Evolutionary conservation across 1,140 invertebrate species (phyloP).

Genomic region (Zaprionus africanus): DNA sequence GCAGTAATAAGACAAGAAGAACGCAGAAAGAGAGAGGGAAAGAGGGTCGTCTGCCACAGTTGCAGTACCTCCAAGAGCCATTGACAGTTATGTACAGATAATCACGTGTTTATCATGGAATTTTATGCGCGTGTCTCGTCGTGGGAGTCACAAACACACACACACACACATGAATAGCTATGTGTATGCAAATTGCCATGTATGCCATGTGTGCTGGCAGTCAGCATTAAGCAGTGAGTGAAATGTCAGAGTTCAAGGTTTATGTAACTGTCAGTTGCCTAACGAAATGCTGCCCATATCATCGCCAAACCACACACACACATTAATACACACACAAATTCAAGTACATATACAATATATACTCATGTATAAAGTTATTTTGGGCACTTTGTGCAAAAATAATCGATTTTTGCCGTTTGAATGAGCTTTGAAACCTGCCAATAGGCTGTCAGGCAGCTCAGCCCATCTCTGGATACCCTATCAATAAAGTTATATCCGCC

Average conservation of each 20-base stretch:
- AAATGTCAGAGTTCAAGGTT: conserved; percentile 78
- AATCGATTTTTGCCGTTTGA: conserved; percentile 33
- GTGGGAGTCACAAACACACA: conserved; percentile 46
- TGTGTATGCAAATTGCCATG: conserved; percentile 27
- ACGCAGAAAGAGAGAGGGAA: background rate
- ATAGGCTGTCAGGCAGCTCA: background rate
- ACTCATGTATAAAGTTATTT: conserved; percentile 8
- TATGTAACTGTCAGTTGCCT: conserved; percentile 34
- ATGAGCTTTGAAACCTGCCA: background rate
- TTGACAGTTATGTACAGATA: conserved; percentile 63
- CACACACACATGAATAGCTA: conserved; percentile 29
- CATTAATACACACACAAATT: background rate
- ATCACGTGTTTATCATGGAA: conserved; percentile 80
- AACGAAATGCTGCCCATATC: conserved; percentile 11
- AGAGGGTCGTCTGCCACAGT: conserved; percentile 15
- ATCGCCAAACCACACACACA: background rate
- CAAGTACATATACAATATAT: conserved; percentile 8
- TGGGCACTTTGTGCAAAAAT: conserved; percentile 7
- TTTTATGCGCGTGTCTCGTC: conserved; percentile 67
- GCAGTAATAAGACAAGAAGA: background rate
- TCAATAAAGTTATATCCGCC: too few species aligned
- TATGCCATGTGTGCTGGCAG: conserved; percentile 27
- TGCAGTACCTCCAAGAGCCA: conserved; percentile 42
- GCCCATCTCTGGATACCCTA: background rate
- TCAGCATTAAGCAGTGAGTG: conserved; percentile 1